Base-by-base conservation (phyloP, 2,113 vertebrate genomes). In the Tachycineta bicolor region DNA sequence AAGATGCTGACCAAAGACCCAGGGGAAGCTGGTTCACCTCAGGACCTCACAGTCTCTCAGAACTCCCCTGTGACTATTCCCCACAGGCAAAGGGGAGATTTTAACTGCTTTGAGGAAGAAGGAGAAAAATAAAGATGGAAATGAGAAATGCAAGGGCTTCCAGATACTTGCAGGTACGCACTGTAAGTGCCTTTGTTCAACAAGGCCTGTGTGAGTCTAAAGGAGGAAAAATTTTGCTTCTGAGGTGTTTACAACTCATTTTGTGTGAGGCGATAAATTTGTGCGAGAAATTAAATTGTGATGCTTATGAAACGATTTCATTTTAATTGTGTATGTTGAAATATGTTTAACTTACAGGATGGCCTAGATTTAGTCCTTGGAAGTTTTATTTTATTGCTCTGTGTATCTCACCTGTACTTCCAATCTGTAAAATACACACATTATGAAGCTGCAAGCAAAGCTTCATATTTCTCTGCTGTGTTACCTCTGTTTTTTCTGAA, bases 271-370 rank as follows among this genome's bases (percentile, higher is more conserved):
- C 37, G 37, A 10, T 37, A 37, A 37, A 82, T 79, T 94, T 89
- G 56, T 82, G n/a, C 76, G 81, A 89, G 74, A 87, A 87, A 58
- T 87, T 43, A 79, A 93, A 91, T 69, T 26, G 29, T 12, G 31
- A 64, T 84, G 33, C 60, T 75, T 89, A 80, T 24, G 58, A 89
- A 95, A 85, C 3, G 5, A 28, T 91, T 75, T 87, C 8, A 63
- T 87, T 93, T 87, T 78, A 94, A 93, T 78, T 47, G 46, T 80
- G 9, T n/a, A 25, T 77, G 80, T 85, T 85, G 65, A 75, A 87
- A 82, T 52, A 73, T 31, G 37, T 55, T 93, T 52, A 31, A 14
- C 58, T 43, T 90, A 74, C 70, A 83, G 47, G 19, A 58, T 43
- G 12, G 25, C 47, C 63, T 85, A 41, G 43, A 73, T 91, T 56